Conservation (phyloP, 2,113 vertebrate genomes). For the Phocoena sinus region DNA sequence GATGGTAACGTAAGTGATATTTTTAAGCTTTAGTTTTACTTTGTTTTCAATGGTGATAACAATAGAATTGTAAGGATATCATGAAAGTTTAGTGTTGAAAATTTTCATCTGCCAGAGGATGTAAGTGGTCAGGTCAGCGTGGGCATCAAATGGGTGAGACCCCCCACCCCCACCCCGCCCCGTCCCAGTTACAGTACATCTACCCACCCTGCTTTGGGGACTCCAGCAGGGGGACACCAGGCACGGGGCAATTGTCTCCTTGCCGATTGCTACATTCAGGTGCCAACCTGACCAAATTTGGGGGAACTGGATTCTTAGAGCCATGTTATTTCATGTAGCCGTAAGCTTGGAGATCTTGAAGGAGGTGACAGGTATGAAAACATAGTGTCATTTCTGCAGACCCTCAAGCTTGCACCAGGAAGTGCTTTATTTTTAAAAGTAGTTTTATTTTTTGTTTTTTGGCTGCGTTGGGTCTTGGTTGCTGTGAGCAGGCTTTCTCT, state of each 20-base stretch:
- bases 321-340: background rate
- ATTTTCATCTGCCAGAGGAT: background rate
- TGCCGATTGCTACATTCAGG: background rate
- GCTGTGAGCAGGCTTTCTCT: too few species aligned
- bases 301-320: background rate
- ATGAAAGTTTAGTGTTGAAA: background rate
- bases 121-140: background rate
- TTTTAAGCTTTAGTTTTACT: background rate
- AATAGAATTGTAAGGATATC: background rate
- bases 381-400: background rate
- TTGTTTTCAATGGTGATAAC: background rate
- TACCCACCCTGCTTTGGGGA: background rate
- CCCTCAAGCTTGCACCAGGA: background rate
- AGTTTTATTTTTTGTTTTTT: too few species aligned
- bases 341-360: background rate
- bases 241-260: background rate
- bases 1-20: slow-evolving; percentile 72
- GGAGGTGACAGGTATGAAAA: background rate
- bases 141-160: background rate
- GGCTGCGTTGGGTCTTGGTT: too few species aligned
- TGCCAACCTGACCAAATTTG: background rate
- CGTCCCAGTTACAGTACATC: fast-evolving
- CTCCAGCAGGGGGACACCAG: background rate
- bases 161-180: fast-evolving
- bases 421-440: background rate